Evolutionary conservation across 2,888 invertebrate genomes (phyloP), one percentile per base, ranked within the genome.

Genomic region (Brachyptera risi): DNA sequence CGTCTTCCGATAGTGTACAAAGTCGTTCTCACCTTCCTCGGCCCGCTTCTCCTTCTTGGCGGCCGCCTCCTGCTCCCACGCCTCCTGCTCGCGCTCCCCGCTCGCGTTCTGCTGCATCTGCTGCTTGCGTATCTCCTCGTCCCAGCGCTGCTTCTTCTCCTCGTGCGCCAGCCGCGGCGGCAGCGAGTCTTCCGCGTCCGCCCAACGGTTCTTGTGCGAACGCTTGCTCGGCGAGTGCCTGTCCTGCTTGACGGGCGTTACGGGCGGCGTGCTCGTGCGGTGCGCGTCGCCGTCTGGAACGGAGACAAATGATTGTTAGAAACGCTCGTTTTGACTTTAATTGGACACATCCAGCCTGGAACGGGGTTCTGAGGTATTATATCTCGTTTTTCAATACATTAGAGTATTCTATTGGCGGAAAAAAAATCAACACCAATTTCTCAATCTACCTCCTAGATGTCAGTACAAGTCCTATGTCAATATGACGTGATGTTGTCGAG

Each of bases 221-320:
- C 54, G 54, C 19, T 54, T 54, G 24, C 21, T 7, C 37, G 54
- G 37, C 35, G 54, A 37, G 3, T 37, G 54, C 3, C 5, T 11
- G n/a, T 21, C 19, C 2, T 5, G 11, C 31, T 31, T 31, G 31
- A 11, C 11, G 31, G 31, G n/a, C n/a, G 42, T 17, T 3, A 19
- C 47, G 11, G 24, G 11, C 47, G 47, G 3, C 23, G 40, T 65
- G 44, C 73, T 82, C 80, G 71, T 80, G 76, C 68, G 7, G 19
- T 61, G 38, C 23, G 61, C 56, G 15, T 63, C 63, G 31, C 66
- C 68, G 62, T 40, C 9, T 15, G 40, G 15, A 40, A 15, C 7
- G 15, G 40, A 15, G 40, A 15, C 7, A 4, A 40, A 5, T 11
- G 11, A 11, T 7, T 31, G 31, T 31, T 31, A 31, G 7, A n/a